Percentiles rank a stretch among this genome's conserved stretches.
Conservation (phyloP, 2,797 vertebrate genomes). For the Pelodytes ibericus region DNA sequence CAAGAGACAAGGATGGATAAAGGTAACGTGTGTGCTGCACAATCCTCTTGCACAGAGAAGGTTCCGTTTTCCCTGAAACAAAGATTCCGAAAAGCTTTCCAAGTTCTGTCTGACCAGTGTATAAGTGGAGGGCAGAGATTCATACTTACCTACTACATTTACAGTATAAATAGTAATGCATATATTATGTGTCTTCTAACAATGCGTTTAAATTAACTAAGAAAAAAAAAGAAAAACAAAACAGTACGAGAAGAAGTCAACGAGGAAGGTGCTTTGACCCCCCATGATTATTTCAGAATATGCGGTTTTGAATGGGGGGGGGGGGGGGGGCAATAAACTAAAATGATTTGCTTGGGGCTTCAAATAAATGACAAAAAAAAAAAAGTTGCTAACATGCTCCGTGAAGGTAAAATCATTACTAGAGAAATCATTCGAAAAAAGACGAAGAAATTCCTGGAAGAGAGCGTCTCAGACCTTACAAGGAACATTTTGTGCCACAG, state of each 20-base stretch:
- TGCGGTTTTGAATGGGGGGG: background rate
- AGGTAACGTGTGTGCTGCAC: background rate
- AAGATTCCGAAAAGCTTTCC: background rate
- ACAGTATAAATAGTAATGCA: slow-evolving; percentile 47
- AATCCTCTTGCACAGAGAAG: background rate
- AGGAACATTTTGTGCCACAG: slow-evolving; percentile 67
- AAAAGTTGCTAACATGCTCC: slow-evolving; percentile 56
- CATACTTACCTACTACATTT: background rate
- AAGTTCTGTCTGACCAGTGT: no score
- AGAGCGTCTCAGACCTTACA: slow-evolving; percentile 64
- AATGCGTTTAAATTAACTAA: slow-evolving; percentile 39
- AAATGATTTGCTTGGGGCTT: slow-evolving; percentile 10
- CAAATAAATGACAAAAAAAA: slow-evolving; percentile 46
- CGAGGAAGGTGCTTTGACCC: slow-evolving; percentile 24
- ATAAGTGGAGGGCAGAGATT: background rate
- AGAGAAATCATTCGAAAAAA: slow-evolving; percentile 59
- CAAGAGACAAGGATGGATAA: no score
- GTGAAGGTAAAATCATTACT: slow-evolving; percentile 65
- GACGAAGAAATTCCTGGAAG: slow-evolving; percentile 66
- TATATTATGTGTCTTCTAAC: slow-evolving; percentile 45
- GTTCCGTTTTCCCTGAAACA: slow-evolving; percentile 23
- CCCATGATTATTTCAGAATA: slow-evolving; percentile 5
- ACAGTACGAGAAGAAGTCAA: slow-evolving; percentile 1
- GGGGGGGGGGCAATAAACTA: background rate
- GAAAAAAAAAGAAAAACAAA: background rate